Percentiles rank a stretch among this genome's conserved stretches.
These are phyloP conservation scores for Pharmacophagus antenor DNA, from an alignment of 2,888 invertebrate genomes.

Conservation along the genomic window DNA sequence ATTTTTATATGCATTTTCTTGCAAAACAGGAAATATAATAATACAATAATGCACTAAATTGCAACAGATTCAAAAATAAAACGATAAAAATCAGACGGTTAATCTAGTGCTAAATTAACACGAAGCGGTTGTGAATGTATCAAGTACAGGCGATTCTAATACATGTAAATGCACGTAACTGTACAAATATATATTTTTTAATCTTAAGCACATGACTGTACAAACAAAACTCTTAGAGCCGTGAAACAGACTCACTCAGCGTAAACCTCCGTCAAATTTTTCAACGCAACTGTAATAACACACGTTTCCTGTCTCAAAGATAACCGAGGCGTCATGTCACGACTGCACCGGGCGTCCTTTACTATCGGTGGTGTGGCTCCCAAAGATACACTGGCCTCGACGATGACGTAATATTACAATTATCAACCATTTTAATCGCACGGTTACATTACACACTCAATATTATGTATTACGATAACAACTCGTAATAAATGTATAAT, in stretches of 20 bases:
- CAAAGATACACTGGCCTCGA: conserved; percentile 52
- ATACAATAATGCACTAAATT: too few relatives aligned
- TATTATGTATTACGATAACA: conserved; percentile 19
- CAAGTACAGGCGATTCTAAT: too few relatives aligned
- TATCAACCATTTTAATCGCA: conserved; percentile 41
- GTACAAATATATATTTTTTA: too few relatives aligned
- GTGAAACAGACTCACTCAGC: conserved; percentile 42
- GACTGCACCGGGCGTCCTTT: conserved; percentile 56
- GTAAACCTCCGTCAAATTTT: conserved; percentile 20
- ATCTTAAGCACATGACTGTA: neutral
- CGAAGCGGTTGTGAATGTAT: too few relatives aligned
- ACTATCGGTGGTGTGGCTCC: conserved; percentile 44
- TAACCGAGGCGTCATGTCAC: conserved; percentile 55
- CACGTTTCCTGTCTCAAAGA: conserved; percentile 58
- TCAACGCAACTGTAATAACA: conserved; percentile 24
- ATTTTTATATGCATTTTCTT: too few relatives aligned
- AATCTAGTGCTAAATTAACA: too few relatives aligned
- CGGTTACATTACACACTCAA: conserved; percentile 34
- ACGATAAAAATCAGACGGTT: too few relatives aligned
- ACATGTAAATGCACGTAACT: too few relatives aligned
- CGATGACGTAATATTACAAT: conserved; percentile 52
- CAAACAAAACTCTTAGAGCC: conserved; percentile 35
- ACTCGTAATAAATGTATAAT: conserved; percentile 11
- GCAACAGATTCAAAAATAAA: too few relatives aligned
- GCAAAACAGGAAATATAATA: too few relatives aligned